These are phyloP conservation scores for Circaetus cinerascens DNA, from an alignment of 2,113 vertebrate species.

Conservation along the genomic window DNA sequence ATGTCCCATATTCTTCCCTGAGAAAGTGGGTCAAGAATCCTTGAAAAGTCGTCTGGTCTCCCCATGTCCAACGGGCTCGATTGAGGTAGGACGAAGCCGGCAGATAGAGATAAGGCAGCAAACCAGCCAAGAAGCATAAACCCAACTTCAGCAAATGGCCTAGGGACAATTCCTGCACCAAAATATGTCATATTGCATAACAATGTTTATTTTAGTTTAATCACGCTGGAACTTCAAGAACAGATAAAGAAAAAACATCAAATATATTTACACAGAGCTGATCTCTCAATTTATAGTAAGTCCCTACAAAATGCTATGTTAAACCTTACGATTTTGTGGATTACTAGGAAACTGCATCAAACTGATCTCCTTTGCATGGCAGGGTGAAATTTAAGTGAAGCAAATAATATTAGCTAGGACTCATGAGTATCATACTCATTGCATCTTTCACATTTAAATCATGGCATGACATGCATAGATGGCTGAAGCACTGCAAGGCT, in stretches of 20 bases:
- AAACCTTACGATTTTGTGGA: slow-evolving; percentile 71
- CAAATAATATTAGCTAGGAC: slow-evolving; percentile 73
- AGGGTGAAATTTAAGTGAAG: slow-evolving; percentile 75
- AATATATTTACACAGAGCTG: slow-evolving; percentile 71
- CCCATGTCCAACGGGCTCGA: slow-evolving; percentile 94
- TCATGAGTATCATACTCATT: slow-evolving; percentile 64
- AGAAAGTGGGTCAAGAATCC: slow-evolving; percentile 94
- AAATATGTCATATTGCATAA: slow-evolving; percentile 38
- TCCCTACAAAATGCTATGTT: slow-evolving; percentile 69
- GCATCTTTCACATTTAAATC: slow-evolving; percentile 74
- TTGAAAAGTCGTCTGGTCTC: slow-evolving; percentile 90
- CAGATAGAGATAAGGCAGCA: slow-evolving; percentile 91
- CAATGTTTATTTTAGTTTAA: slow-evolving; percentile 58
- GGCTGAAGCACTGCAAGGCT: slow-evolving; percentile 59
- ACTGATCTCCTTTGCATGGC: slow-evolving; percentile 72
- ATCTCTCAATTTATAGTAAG: slow-evolving; percentile 76
- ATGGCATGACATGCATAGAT: slow-evolving; percentile 71
- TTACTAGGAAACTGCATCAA: slow-evolving; percentile 76
- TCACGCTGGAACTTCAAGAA: slow-evolving; percentile 67
- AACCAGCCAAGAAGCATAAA: slow-evolving; percentile 81
- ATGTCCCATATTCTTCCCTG: slow-evolving; percentile 96
- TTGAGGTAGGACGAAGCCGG: slow-evolving; percentile 87
- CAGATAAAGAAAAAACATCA: slow-evolving; percentile 69
- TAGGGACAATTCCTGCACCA: slow-evolving; percentile 84
- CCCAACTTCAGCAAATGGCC: slow-evolving; percentile 74